Evolutionary conservation across 2,797 vertebrate species (phyloP).

Genomic region (Cyclopterus lumpus): DNA sequence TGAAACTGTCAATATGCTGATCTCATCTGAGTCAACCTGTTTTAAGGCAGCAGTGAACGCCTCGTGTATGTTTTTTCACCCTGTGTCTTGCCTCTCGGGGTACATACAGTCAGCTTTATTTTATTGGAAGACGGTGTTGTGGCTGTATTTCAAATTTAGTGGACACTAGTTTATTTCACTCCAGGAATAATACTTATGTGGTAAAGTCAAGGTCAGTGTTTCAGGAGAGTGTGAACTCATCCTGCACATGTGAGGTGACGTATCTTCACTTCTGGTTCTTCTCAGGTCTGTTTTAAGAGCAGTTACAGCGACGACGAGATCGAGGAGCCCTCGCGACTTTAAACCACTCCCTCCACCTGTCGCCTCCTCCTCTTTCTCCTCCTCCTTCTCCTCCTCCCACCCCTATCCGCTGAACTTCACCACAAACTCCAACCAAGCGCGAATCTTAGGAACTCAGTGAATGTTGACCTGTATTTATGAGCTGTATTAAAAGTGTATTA

Average conservation of each 20-base stretch:
- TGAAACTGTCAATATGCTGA: conserved; percentile 1
- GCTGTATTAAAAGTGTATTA: conserved; percentile 92
- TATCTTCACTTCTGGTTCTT: conserved; percentile 51
- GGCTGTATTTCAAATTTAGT: neutral
- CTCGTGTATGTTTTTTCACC: neutral
- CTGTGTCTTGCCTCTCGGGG: neutral
- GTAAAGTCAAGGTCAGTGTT: neutral
- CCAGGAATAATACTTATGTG: neutral
- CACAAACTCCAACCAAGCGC: conserved; percentile 80
- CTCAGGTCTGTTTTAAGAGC: conserved; percentile 90
- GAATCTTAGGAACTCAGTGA: conserved; percentile 83
- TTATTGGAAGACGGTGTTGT: neutral
- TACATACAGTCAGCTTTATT: neutral
- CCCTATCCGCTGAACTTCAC: conserved; percentile 71
- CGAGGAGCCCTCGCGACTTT: conserved; percentile 85
- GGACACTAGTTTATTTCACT: neutral
- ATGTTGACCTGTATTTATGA: conserved; percentile 89
- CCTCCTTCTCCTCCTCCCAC: conserved; percentile 20
- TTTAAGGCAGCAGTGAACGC: neutral
- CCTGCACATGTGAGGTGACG: neutral
- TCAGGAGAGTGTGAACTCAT: neutral
- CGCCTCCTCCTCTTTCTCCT: conserved; percentile 30
- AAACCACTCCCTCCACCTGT: conserved; percentile 83
- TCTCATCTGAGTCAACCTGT: neutral
- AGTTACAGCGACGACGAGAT: conserved; percentile 86